Conservation (phyloP, 2,888 invertebrate species). For the Drosophila anceps region DNA sequence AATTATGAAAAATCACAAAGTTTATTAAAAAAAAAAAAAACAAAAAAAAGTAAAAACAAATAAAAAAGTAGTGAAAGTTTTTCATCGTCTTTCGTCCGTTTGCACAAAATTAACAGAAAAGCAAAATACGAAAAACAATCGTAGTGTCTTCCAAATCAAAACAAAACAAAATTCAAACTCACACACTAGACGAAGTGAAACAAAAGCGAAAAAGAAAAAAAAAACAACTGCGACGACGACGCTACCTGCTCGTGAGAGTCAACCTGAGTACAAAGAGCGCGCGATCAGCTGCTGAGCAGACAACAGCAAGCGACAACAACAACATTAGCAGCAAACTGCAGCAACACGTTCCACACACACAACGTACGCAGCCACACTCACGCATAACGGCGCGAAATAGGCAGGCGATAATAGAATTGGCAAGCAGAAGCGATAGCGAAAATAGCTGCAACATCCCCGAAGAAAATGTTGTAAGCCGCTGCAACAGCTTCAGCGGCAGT, state of each 20-base stretch:
- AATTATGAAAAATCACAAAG: slow-evolving; percentile 79
- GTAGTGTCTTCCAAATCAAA: slow-evolving; percentile 43
- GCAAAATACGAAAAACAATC: slow-evolving; percentile 69
- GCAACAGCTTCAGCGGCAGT: slow-evolving; percentile 23
- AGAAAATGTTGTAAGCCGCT: slow-evolving; percentile 56
- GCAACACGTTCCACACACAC: slow-evolving; percentile 3
- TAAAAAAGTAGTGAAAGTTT: slow-evolving; percentile 80
- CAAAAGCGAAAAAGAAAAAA: slow-evolving; percentile 23
- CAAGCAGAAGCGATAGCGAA: slow-evolving; percentile 17
- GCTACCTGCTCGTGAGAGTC: slow-evolving; percentile 27
- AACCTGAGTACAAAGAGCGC: slow-evolving; percentile 12
- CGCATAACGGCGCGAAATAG: slow-evolving; percentile 15
- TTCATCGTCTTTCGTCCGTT: slow-evolving; percentile 59
- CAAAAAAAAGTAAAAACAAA: slow-evolving; percentile 60
- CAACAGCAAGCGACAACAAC: slow-evolving; percentile 5
- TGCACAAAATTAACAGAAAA: slow-evolving; percentile 77
- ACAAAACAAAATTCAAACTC: slow-evolving; percentile 22
- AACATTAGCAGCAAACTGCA: slow-evolving; percentile 9
- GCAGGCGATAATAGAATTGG: slow-evolving; percentile 31
- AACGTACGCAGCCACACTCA: neutral
- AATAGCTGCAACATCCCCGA: slow-evolving; percentile 27
- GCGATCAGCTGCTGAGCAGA: slow-evolving; percentile 31
- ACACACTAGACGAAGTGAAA: slow-evolving; percentile 30
- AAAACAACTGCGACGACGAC: slow-evolving; percentile 15
- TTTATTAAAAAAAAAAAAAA: slow-evolving; percentile 69